Base-by-base conservation (phyloP, 2,888 invertebrate genomes). In the Acronicta alni region DNA sequence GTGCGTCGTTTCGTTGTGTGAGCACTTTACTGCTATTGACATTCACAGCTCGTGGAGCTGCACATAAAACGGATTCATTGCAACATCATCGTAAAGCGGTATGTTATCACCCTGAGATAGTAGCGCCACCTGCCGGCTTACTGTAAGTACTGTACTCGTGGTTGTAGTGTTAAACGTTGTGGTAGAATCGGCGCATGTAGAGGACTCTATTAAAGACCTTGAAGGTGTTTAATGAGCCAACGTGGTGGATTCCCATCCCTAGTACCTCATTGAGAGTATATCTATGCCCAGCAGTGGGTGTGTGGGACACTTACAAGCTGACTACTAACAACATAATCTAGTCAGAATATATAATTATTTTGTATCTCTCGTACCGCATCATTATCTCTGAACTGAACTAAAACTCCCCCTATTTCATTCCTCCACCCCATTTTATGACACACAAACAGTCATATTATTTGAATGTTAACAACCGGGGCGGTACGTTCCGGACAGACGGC, bases 401-500 rank as follows among this genome's bases (percentile, higher is more conserved):
- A 41, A 18, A 20, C 41, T 18, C 41, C 18, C 12, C 14, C 14
- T 41, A 20, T 18, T 23, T 10, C 15, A 15, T 46, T 30, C n/a
- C 14, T 12, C 14, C 6, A 30, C 30, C 39, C 20, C n/a, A 42
- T 17, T 35, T 9, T 14, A 14, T 20, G 16, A 10, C 17, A 51
- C 23, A 53, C 42, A 26, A 26, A 38, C 26, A 37, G 43, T 26
- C 26, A 26, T 30, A 49, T 52, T 52, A 52, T 53, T 45, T 37
- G 38, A 17, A 35, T 43, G 35, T 53, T 45, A 26, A 16, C 52
- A 54, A 42, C 18, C 42, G 51, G 32, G 15, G 30, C 30, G 45
- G 45, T 46, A 16, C 42, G 54, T 46, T 41, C 38, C 14, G 39
- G 18, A 14, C 46, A 54, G 54, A 41, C 54, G 41, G 15, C 46